phyloP scores from a whole-genome alignment of 2,888 invertebrate genomes.

The Anorthoa munda region DNA sequence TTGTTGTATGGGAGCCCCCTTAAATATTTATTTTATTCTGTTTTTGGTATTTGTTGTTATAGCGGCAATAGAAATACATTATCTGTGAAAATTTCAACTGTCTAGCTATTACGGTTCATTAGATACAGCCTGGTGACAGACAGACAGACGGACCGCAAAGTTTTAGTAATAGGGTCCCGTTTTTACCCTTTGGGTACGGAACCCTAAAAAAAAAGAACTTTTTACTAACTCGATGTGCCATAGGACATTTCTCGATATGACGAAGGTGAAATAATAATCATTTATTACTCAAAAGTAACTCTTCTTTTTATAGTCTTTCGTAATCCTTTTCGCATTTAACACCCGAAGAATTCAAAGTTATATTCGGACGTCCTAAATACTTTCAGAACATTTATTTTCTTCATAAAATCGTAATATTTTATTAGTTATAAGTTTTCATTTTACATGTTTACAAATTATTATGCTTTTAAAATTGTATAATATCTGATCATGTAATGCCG shows the following conservation, averaged over 20 bases:
- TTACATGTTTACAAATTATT: neutral
- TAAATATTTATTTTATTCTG: no score
- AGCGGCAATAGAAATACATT: no score
- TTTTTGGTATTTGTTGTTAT: no score
- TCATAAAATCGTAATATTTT: slow-evolving; percentile 1
- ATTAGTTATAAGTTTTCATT: neutral
- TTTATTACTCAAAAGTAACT: neutral
- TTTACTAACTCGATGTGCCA: no score
- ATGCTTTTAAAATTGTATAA: neutral
- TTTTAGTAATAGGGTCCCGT: no score
- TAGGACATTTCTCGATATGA: neutral
- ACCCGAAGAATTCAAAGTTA: neutral
- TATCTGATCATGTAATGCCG: neutral
- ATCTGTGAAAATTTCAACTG: no score
- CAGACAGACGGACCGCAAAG: no score
- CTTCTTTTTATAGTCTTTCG: slow-evolving; percentile 8
- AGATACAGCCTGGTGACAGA: no score
- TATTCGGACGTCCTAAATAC: slow-evolving; percentile 22
- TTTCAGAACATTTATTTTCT: slow-evolving; percentile 1
- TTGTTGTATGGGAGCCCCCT: no score
- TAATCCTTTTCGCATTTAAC: slow-evolving; percentile 21
- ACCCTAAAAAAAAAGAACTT: no score
- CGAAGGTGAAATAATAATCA: neutral
- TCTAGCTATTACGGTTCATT: no score
- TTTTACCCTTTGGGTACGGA: no score